Evolutionary conservation across 2,797 vertebrate genomes (phyloP).

Genomic region (Meriones psammophilus): DNA sequence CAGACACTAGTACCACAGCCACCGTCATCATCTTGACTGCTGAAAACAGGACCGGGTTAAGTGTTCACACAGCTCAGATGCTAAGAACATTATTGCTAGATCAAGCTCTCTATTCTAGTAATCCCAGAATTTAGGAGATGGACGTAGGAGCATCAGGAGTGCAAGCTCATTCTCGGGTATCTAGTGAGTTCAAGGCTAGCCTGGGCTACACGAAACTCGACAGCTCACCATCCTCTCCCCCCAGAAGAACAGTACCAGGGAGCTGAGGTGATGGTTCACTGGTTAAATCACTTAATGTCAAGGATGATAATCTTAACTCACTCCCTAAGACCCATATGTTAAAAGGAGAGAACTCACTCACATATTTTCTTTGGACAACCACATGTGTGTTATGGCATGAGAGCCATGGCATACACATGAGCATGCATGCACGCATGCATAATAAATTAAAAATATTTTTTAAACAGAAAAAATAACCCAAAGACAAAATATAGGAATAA

Average conservation of each 20-base stretch:
- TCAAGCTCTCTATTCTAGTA: neutral
- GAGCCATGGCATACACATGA: neutral
- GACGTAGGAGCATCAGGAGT: neutral
- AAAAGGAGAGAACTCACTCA: neutral
- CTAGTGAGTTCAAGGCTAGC: neutral
- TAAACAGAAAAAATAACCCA: neutral
- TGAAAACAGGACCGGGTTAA: neutral
- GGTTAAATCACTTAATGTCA: neutral
- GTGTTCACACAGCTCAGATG: fast-evolving
- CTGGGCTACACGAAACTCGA: neutral
- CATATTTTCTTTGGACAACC: neutral
- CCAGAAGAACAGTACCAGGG: neutral
- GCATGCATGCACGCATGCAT: neutral
- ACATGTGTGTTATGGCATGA: neutral
- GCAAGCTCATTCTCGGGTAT: neutral
- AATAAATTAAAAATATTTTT: neutral
- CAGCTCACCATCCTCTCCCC: too few species aligned
- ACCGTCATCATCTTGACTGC: neutral
- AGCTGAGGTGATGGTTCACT: neutral
- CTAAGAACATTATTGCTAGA: neutral
- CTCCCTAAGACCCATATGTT: neutral
- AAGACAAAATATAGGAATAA: neutral
- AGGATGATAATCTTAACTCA: neutral
- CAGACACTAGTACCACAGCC: neutral
- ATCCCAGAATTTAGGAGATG: neutral